These are phyloP conservation scores for Sebastes steindachneri DNA, from an alignment of 2,797 vertebrate species.

Conservation along the genomic window DNA sequence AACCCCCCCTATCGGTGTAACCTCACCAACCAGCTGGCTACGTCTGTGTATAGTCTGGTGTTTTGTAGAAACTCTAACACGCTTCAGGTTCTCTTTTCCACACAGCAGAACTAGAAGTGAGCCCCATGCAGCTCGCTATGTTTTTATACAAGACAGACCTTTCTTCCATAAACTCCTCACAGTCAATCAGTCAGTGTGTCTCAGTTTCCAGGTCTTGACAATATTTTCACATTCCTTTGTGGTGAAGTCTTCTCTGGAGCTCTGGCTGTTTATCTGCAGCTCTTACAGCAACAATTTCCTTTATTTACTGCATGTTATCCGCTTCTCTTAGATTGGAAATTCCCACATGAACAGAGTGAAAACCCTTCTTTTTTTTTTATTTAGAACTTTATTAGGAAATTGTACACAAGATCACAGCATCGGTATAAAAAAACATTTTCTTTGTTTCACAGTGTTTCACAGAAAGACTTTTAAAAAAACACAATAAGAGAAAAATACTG, in stretches of 20 bases:
- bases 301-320: slow-evolving; percentile 16
- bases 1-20: neutral
- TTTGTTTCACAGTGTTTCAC: slow-evolving; percentile 64
- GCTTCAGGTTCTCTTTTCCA: neutral
- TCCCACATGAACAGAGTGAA: neutral
- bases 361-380: neutral
- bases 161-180: slow-evolving; percentile 8
- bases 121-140: neutral
- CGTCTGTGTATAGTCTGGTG: neutral
- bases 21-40: neutral
- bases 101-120: neutral
- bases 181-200: slow-evolving; percentile 11
- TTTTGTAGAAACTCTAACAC: neutral
- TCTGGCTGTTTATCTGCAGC: slow-evolving; percentile 18
- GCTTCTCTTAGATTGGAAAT: neutral
- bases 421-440: slow-evolving; percentile 19
- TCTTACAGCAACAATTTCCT: neutral
- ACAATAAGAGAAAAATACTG: slow-evolving; percentile 45
- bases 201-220: slow-evolving; percentile 29
- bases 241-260: slow-evolving; percentile 2
- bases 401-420: slow-evolving; percentile 32
- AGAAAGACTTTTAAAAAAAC: slow-evolving; percentile 21
- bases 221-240: slow-evolving; percentile 46
- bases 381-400: slow-evolving; percentile 65
- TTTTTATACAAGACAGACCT: slow-evolving; percentile 4